Conservation (phyloP, 2,113 vertebrate species). For the Neolamprologus sp. region DNA sequence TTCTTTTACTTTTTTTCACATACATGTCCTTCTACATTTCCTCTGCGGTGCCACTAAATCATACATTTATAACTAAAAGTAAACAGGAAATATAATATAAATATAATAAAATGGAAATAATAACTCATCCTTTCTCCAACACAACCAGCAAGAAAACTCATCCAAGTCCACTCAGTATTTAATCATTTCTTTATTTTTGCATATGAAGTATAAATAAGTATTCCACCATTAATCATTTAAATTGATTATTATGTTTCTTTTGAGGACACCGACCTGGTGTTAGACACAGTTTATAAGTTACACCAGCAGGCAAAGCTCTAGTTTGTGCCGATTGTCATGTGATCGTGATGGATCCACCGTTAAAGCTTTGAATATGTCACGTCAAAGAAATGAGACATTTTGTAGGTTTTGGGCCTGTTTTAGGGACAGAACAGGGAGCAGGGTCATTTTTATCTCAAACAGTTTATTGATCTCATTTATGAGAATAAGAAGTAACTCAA, state of each 20-base stretch:
- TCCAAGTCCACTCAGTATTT: background rate
- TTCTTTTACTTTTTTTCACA: background rate
- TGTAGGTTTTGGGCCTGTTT: background rate
- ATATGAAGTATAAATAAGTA: background rate
- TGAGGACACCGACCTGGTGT: background rate
- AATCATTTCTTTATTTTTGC: background rate
- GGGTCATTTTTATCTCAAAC: background rate
- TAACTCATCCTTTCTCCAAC: background rate
- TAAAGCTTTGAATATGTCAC: background rate
- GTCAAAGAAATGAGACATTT: background rate
- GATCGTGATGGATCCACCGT: background rate
- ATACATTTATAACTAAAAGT: background rate
- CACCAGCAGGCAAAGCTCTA: accelerated
- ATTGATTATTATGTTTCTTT: background rate
- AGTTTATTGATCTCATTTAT: background rate
- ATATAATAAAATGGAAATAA: background rate
- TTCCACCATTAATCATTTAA: background rate
- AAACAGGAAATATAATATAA: background rate
- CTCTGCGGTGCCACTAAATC: background rate
- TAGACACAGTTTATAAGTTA: background rate
- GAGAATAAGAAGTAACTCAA: background rate
- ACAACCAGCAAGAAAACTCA: background rate
- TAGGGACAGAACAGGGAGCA: background rate
- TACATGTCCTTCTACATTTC: background rate
- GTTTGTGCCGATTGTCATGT: background rate